Evolutionary conservation across 2,888 invertebrate species (phyloP).

Genomic region (Pollenia labialis): DNA sequence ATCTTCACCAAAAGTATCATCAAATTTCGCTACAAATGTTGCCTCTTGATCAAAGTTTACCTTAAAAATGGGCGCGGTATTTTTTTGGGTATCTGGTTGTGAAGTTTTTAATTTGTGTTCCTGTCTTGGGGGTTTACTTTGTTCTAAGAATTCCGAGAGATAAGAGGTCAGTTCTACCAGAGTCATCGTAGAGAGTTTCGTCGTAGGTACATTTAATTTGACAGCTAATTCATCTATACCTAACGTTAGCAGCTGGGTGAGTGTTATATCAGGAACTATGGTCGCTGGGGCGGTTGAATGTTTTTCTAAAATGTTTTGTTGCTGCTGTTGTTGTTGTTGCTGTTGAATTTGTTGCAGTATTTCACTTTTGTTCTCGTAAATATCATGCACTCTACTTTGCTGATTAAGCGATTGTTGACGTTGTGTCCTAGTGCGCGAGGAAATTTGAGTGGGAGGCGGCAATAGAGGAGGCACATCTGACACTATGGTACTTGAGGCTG

Average conservation of each 20-base stretch:
- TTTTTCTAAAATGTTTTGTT: slow-evolving; percentile 56
- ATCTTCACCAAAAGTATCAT: slow-evolving; percentile 87
- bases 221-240: slow-evolving; percentile 91
- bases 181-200: slow-evolving; percentile 93
- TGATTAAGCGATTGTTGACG: slow-evolving; percentile 77
- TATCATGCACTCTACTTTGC: slow-evolving; percentile 77
- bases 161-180: slow-evolving; percentile 93
- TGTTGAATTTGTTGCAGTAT: slow-evolving; percentile 77
- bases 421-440: slow-evolving; percentile 79
- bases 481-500: slow-evolving; percentile 68
- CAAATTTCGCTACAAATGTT: slow-evolving; percentile 86
- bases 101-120: slow-evolving; percentile 70
- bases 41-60: slow-evolving; percentile 83
- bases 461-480: slow-evolving; percentile 83
- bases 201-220: slow-evolving; percentile 90
- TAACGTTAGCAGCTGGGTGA: slow-evolving; percentile 92
- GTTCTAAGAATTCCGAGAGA: slow-evolving; percentile 87
- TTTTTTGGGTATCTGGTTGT: slow-evolving; percentile 45
- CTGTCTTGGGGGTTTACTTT: slow-evolving; percentile 77
- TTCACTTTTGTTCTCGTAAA: slow-evolving; percentile 83
- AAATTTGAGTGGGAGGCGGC: slow-evolving; percentile 84
- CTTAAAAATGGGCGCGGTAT: slow-evolving; percentile 80
- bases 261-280: slow-evolving; percentile 88
- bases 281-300: slow-evolving; percentile 59
- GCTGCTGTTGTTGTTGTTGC: slow-evolving; percentile 68